Evolutionary conservation across 2,888 invertebrate species (phyloP).

Genomic region (Opisthograptis luteolata): DNA sequence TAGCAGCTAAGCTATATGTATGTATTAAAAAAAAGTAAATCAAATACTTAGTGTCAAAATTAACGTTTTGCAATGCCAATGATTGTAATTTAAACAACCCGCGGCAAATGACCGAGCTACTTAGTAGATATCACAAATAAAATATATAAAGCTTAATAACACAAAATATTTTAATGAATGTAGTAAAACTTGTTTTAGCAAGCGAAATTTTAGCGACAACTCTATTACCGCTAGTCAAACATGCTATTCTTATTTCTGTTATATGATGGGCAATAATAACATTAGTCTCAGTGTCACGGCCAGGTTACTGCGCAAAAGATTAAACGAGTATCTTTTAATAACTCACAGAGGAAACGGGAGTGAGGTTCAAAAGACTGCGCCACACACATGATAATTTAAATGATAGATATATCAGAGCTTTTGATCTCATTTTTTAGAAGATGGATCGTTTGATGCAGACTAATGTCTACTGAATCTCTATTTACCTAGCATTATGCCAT

Average conservation of each 20-base stretch:
- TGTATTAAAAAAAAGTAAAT: conserved; percentile 35
- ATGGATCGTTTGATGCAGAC: neutral
- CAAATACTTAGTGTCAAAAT: too few relatives aligned
- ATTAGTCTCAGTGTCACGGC: conserved; percentile 14
- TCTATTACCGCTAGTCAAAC: conserved; percentile 14
- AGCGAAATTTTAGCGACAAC: conserved; percentile 11
- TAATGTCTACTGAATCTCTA: neutral
- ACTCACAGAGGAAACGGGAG: conserved; percentile 9
- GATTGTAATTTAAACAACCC: conserved; percentile 51
- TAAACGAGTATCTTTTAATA: conserved; percentile 9
- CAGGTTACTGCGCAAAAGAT: conserved; percentile 7
- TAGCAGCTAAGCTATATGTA: too few relatives aligned
- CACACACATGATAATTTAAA: neutral
- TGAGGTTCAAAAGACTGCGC: conserved; percentile 9
- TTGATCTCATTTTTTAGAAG: neutral
- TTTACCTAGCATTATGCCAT: too few relatives aligned
- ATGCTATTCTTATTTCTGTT: conserved; percentile 7
- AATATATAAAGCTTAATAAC: conserved; percentile 6
- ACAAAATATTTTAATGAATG: conserved; percentile 17
- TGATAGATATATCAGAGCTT: neutral
- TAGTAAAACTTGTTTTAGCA: too few relatives aligned
- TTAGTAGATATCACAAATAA: conserved; percentile 42
- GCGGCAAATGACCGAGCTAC: conserved; percentile 47
- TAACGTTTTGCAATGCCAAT: conserved; percentile 53
- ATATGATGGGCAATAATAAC: conserved; percentile 13